Percentiles rank a stretch among this genome's conserved stretches.
phyloP scores from a whole-genome alignment of 2,113 vertebrate species.

The Chascanopsetta lugubris region DNA sequence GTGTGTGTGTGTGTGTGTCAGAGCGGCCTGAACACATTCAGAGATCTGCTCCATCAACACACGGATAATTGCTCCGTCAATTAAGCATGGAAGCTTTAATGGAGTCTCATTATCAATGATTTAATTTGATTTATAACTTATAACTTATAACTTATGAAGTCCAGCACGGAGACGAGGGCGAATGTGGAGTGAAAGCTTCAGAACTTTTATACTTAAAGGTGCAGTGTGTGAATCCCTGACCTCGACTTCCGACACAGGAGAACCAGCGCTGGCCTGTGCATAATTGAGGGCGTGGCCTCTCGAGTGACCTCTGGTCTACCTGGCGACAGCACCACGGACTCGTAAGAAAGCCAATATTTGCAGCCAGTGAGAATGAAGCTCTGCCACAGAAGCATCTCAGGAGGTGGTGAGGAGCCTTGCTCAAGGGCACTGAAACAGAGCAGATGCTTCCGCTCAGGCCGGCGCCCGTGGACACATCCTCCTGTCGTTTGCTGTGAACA shows the following conservation, averaged over 20 bases:
- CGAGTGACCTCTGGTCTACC: no score
- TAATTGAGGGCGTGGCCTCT: no score
- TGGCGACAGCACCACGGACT: no score
- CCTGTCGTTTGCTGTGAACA: conserved; percentile 15
- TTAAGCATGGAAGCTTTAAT: conserved; percentile 66
- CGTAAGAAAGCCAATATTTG: no score
- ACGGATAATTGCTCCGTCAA: conserved; percentile 70
- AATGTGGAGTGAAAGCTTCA: conserved; percentile 11
- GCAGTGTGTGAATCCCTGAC: no score
- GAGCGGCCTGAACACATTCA: conserved; percentile 40
- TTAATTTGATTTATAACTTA: conserved; percentile 48
- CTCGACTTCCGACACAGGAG: no score
- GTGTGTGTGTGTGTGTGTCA: conserved; percentile 43
- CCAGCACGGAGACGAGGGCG: conserved; percentile 22
- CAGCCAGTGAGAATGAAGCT: no score
- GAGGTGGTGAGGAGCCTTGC: neutral
- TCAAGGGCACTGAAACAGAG: conserved; percentile 11
- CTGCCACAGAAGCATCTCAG: neutral
- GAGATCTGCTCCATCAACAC: conserved; percentile 51
- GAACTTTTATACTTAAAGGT: no score
- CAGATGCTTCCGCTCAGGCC: conserved; percentile 9
- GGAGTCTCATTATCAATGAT: conserved; percentile 57
- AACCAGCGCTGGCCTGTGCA: no score
- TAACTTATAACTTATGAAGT: conserved; percentile 48
- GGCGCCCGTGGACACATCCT: neutral